A percentile compares a stretch with the other conserved stretches of the same genome.
phyloP scores from a whole-genome alignment of 2,888 invertebrate species.

The Polyploca ridens region DNA sequence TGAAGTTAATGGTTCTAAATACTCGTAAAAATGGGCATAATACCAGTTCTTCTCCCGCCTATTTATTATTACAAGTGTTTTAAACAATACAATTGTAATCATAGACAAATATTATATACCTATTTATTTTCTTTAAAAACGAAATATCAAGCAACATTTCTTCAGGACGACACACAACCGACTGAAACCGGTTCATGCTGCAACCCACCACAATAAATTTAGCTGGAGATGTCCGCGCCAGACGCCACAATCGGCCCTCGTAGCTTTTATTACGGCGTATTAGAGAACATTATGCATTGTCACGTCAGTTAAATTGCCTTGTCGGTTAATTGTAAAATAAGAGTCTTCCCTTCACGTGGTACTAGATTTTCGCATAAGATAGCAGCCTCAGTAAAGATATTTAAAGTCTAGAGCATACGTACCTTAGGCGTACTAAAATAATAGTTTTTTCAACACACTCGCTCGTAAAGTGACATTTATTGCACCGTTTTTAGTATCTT shows the following conservation, averaged over 20 bases:
- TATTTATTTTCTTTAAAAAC: slow-evolving; percentile 6
- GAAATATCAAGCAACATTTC: not conserved
- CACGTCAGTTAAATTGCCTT: slow-evolving; percentile 45
- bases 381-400: slow-evolving; percentile 1
- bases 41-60: not conserved
- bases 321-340: slow-evolving; percentile 52
- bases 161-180: slow-evolving; percentile 29
- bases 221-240: slow-evolving; percentile 32
- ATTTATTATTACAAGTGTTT: not conserved
- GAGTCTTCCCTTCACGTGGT: slow-evolving; percentile 61
- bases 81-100: not conserved
- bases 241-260: slow-evolving; percentile 22
- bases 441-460: not conserved
- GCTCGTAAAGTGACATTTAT: too few species aligned
- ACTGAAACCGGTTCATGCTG: slow-evolving; percentile 54
- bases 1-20: not conserved
- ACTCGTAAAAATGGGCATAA: slow-evolving; percentile 1
- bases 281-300: slow-evolving; percentile 43
- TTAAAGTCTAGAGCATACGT: not conserved
- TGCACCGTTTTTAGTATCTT: too few species aligned
- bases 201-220: slow-evolving; percentile 57
- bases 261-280: slow-evolving; percentile 24
- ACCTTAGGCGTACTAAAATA: not conserved
- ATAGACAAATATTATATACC: not conserved
- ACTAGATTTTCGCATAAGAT: slow-evolving; percentile 17